Conservation (phyloP, 2,888 invertebrate species). For the Boloria selene region DNA sequence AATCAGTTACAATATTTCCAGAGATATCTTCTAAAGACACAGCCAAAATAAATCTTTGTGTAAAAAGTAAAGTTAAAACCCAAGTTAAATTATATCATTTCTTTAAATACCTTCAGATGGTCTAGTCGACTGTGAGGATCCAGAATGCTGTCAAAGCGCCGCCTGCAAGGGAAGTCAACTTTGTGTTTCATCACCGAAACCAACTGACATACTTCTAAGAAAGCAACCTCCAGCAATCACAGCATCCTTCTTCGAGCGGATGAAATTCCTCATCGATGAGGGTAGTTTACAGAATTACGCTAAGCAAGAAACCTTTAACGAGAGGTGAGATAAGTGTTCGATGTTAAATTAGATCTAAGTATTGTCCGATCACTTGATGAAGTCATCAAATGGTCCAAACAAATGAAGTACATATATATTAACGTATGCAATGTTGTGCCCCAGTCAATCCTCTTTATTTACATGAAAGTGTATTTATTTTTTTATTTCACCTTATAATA, state of each 20-base stretch:
- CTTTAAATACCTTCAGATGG: slow-evolving; percentile 86
- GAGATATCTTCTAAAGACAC: too few species aligned
- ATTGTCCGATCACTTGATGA: slow-evolving; percentile 35
- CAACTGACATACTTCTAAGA: slow-evolving; percentile 95
- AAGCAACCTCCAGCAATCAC: slow-evolving; percentile 98
- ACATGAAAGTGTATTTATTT: slow-evolving; percentile 70
- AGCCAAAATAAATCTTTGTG: too few species aligned
- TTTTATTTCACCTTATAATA: slow-evolving; percentile 50
- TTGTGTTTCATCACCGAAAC: slow-evolving; percentile 97
- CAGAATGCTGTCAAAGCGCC: slow-evolving; percentile 95
- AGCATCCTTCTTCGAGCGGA: slow-evolving; percentile 98
- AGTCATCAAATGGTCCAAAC: slow-evolving; percentile 45
- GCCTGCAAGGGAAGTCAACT: slow-evolving; percentile 93
- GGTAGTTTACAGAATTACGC: slow-evolving; percentile 99
- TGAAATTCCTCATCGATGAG: slow-evolving; percentile 99
- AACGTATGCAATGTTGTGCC: slow-evolving; percentile 91
- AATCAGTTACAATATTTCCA: too few species aligned
- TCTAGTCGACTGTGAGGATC: slow-evolving; percentile 98
- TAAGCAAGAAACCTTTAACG: slow-evolving; percentile 96
- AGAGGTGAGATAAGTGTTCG: slow-evolving; percentile 89
- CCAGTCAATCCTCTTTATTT: slow-evolving; percentile 85
- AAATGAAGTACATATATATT: slow-evolving; percentile 55
- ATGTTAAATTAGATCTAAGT: slow-evolving; percentile 59
- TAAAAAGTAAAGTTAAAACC: not conserved
- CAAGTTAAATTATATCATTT: not conserved